Evolutionary conservation across 2,888 invertebrate species (phyloP), one percentile per base, ranked within the genome.

Genomic region (Syrphus vitripennis): DNA sequence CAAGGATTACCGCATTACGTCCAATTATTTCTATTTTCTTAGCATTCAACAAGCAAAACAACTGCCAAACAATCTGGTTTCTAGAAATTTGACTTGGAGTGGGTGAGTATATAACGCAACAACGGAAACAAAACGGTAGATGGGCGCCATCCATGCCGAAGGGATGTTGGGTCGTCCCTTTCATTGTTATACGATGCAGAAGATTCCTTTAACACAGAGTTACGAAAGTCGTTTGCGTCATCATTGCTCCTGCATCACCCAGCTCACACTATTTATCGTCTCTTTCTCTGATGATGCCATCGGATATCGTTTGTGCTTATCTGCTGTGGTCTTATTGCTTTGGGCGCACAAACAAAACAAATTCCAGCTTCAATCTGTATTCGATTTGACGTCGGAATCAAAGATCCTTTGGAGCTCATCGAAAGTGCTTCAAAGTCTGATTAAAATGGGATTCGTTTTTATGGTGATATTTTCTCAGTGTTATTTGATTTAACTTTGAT

Each of bases 1-100:
- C 87, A 86, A 87, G 88, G 88, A 88, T 88, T 88, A 88, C 88
- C 88, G 88, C 88, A 88, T 88, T 88, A 88, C 87, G 88, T 88
- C 87, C 88, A 88, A 88, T 88, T 88, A 88, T 88, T 88, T 88
- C 82, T 88, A 84, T 87, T 87, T 84, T 87, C 78, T 84, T 83
- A 88, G 84, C 88, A 87, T 87, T 88, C 87, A 88, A 88, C 88
- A 87, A 88, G 87, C 87, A 82, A 76, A 84, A 83, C 80, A 83
- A 87, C 87, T 74, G 80, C 77, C 83, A 87, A 86, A 83, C 83
- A 88, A 88, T 84, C 71, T 76, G 71, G 70, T 83, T 72, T 77
- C 63, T 78, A 78, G 71, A 69, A 65, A 79, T 80, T 83, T 61
- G 80, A 69, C 50, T 76, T 63, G 57, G 45, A 42, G 21, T 29